Conservation (phyloP, 2,113 vertebrate species). For the Benitochromis conjunctus region DNA sequence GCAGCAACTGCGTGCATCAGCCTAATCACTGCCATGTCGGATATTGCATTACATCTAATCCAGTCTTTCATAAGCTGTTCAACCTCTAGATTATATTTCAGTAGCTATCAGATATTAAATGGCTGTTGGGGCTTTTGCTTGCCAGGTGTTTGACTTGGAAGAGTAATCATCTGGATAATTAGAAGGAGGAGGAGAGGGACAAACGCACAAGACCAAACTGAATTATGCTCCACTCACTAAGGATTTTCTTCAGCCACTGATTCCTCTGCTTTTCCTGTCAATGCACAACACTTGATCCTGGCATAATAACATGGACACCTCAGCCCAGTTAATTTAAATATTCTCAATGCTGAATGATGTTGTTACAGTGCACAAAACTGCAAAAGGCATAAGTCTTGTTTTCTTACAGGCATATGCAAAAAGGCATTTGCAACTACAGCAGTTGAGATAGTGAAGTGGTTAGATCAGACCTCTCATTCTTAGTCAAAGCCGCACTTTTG, state of each 20-base stretch:
- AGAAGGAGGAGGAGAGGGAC: neutral
- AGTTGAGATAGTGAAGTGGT: neutral
- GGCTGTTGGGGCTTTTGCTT: neutral
- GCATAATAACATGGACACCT: neutral
- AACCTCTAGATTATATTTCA: neutral
- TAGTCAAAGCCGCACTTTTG: neutral
- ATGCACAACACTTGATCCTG: neutral
- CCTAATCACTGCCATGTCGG: neutral
- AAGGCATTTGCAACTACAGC: neutral
- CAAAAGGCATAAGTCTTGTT: neutral
- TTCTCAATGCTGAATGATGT: neutral
- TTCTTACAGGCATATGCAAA: neutral
- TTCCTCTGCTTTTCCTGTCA: neutral
- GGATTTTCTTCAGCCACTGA: neutral
- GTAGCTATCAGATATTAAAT: neutral
- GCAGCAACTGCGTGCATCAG: neutral
- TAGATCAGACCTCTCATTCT: neutral
- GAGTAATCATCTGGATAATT: conserved; percentile 48
- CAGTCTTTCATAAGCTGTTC: neutral
- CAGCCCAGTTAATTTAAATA: neutral
- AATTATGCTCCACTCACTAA: conserved; percentile 43
- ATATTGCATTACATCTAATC: neutral
- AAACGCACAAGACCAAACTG: conserved; percentile 40
- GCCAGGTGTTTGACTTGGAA: conserved; percentile 49
- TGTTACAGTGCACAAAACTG: neutral